Evolutionary conservation across 2,888 invertebrate genomes (phyloP).

Genomic region (Dascillus cervinus): DNA sequence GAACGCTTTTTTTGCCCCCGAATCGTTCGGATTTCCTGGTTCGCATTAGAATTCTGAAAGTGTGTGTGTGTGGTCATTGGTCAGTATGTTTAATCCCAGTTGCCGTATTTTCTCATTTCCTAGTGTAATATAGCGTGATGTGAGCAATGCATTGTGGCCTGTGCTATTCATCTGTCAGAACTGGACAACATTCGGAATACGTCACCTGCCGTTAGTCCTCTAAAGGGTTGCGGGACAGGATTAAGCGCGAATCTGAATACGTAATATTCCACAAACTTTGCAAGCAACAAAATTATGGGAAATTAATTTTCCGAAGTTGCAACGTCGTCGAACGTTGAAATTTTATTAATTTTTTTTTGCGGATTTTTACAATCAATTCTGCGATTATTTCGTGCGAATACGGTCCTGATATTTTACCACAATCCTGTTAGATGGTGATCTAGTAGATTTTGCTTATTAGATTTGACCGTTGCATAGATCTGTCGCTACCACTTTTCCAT

Average conservation of each 20-base stretch:
- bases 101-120: slow-evolving; percentile 30
- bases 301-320: too few species aligned
- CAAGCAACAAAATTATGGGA: too few species aligned
- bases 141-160: slow-evolving; percentile 36
- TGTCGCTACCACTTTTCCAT: slow-evolving; percentile 25
- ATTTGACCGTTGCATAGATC: slow-evolving; percentile 28
- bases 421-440: slow-evolving; percentile 39
- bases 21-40: too few species aligned
- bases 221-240: slow-evolving; percentile 15
- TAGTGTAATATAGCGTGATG: slow-evolving; percentile 38
- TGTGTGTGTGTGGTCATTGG: slow-evolving; percentile 25
- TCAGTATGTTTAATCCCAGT: slow-evolving; percentile 16
- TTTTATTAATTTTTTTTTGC: too few species aligned
- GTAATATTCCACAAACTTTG: too few species aligned
- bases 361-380: too few species aligned
- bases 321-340: too few species aligned
- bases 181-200: slow-evolving; percentile 37
- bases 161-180: slow-evolving; percentile 34
- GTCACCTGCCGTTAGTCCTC: slow-evolving; percentile 31
- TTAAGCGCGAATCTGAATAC: slow-evolving; percentile 12
- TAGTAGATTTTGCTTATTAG: slow-evolving; percentile 30
- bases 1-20: too few species aligned
- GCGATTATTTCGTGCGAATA: too few species aligned
- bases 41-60: too few species aligned
- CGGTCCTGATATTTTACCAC: too few species aligned